A percentile compares a stretch with the other conserved stretches of the same genome.
These are phyloP conservation scores for Melanostoma scalare DNA, from an alignment of 2,888 invertebrate species.

Conservation along the genomic window DNA sequence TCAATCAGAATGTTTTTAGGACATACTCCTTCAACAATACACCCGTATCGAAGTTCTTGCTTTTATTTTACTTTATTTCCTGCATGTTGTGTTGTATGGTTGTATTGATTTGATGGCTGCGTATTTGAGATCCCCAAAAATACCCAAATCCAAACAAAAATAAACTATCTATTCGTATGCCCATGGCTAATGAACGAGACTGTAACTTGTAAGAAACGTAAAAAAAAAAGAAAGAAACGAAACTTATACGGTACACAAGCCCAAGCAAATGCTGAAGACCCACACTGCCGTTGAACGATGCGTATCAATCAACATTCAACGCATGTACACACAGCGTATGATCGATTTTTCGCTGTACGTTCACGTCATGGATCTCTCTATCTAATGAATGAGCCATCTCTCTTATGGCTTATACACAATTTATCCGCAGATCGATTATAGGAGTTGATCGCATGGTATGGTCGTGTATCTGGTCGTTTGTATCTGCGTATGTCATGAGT, in stretches of 20 bases:
- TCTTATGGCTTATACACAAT: constrained; percentile 41
- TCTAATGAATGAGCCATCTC: constrained; percentile 42
- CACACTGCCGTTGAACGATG: constrained; percentile 59
- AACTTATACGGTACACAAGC: background rate
- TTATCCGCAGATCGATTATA: constrained; percentile 53
- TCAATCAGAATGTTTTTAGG: constrained; percentile 56
- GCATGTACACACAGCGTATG: constrained; percentile 60
- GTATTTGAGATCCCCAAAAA: constrained; percentile 55
- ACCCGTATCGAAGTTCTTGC: constrained; percentile 8
- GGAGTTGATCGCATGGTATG: background rate
- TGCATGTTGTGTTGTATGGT: constrained; percentile 5
- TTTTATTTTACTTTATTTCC: background rate
- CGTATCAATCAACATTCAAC: constrained; percentile 62
- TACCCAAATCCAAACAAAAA: constrained; percentile 63
- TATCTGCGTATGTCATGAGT: constrained; percentile 27
- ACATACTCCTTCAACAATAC: constrained; percentile 55
- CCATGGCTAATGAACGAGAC: background rate
- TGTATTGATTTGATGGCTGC: constrained; percentile 24
- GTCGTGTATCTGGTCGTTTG: constrained; percentile 21
- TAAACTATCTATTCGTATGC: constrained; percentile 47
- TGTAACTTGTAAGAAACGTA: too few species aligned
- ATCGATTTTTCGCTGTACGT: constrained; percentile 55
- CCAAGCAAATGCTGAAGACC: constrained; percentile 30
- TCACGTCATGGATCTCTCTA: constrained; percentile 17
- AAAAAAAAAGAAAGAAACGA: too few species aligned